Evolutionary conservation across 2,888 invertebrate species (phyloP).

Genomic region (Deilephila elpenor): DNA sequence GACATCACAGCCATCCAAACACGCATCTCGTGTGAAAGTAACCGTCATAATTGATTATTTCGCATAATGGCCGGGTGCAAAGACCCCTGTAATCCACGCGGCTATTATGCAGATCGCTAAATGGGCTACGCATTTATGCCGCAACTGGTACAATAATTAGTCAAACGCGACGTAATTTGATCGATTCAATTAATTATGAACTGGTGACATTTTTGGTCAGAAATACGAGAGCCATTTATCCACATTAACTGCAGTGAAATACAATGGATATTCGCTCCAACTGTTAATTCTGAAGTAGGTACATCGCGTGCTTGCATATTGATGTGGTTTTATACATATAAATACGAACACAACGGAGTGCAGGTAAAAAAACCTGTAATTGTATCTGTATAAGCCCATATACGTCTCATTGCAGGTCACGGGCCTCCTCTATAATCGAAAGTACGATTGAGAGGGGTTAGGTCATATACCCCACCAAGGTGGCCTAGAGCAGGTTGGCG

Average conservation of each 20-base stretch:
- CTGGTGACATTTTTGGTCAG: constrained; percentile 4
- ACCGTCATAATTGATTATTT: constrained; percentile 36
- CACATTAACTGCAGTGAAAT: neutral
- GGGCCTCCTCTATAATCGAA: too few species aligned
- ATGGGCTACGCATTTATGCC: constrained; percentile 20
- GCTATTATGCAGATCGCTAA: constrained; percentile 42
- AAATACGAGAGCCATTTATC: constrained; percentile 1
- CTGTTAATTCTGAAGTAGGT: neutral
- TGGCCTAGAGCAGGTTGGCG: too few species aligned
- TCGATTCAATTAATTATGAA: constrained; percentile 12
- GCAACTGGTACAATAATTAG: constrained; percentile 20
- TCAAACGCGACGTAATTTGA: constrained; percentile 8
- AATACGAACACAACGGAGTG: neutral
- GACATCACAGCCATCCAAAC: neutral
- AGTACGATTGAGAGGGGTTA: too few species aligned
- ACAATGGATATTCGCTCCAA: neutral
- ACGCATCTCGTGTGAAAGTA: constrained; percentile 8
- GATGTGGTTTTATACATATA: neutral
- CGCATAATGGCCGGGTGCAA: constrained; percentile 26
- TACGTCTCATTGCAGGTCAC: too few species aligned
- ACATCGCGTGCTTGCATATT: neutral
- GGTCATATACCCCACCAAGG: too few species aligned
- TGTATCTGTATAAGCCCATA: too few species aligned
- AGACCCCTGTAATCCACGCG: constrained; percentile 29
- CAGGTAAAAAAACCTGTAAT: too few species aligned